Evolutionary conservation across 1,140 invertebrate species (phyloP).

Genomic region (Drosophila ananassae): DNA sequence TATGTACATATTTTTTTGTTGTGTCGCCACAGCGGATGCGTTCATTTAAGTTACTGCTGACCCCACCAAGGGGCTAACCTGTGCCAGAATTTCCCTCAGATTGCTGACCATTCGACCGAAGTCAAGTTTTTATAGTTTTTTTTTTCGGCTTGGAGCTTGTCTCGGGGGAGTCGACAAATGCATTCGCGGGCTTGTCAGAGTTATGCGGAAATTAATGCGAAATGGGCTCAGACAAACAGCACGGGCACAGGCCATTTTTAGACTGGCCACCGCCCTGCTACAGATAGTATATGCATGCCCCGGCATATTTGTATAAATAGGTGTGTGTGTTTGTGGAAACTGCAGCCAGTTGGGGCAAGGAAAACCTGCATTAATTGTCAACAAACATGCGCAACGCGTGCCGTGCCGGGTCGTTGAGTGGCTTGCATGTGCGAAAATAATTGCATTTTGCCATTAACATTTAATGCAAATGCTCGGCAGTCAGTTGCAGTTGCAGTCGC

Average conservation of each 20-base stretch:
- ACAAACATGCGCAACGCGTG: constrained; percentile 67
- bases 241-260: constrained; percentile 46
- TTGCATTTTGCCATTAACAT: constrained; percentile 59
- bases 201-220: constrained; percentile 71
- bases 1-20: neutral
- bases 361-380: constrained; percentile 71
- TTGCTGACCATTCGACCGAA: neutral
- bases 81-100: constrained; percentile 21
- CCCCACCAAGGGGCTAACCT: constrained; percentile 16
- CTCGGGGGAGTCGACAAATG: neutral
- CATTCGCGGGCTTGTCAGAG: constrained; percentile 24
- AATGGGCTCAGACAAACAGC: constrained; percentile 30
- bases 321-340: constrained; percentile 1
- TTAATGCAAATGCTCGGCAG: constrained; percentile 45
- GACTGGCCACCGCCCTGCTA: constrained; percentile 41
- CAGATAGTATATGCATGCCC: constrained; percentile 17
- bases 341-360: constrained; percentile 6
- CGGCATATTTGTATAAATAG: neutral
- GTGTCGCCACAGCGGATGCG: constrained; percentile 41
- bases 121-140: constrained; percentile 2
- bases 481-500: constrained; percentile 1
- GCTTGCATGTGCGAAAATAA: constrained; percentile 71
- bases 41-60: constrained; percentile 36
- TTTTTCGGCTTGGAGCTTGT: constrained; percentile 9
- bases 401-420: constrained; percentile 18